Conservation (phyloP, 2,888 invertebrate species). For the Isoperla grammatica region DNA sequence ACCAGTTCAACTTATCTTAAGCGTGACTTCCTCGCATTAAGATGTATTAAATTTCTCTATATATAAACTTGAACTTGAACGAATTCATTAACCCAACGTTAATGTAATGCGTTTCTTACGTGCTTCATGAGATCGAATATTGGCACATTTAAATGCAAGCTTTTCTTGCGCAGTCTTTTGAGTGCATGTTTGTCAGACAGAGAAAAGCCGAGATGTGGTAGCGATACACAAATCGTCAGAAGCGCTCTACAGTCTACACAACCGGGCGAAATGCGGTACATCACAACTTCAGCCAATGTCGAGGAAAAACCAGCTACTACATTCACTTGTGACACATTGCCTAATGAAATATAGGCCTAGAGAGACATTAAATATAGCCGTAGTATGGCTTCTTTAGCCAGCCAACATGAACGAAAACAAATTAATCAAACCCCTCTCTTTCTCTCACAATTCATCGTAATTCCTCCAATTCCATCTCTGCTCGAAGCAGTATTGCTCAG, state of each 20-base stretch:
- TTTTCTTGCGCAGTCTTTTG: too few relatives aligned
- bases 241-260: neutral
- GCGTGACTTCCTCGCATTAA: too few relatives aligned
- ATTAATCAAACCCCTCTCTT: conserved; percentile 27
- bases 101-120: too few relatives aligned
- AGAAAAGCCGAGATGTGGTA: neutral
- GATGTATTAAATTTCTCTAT: too few relatives aligned
- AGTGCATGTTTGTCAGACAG: too few relatives aligned
- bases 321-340: conserved; percentile 20
- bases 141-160: too few relatives aligned
- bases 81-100: too few relatives aligned
- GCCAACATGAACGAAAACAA: conserved; percentile 30
- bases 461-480: conserved; percentile 12
- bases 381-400: conserved; percentile 21
- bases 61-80: too few relatives aligned
- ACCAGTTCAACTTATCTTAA: too few relatives aligned
- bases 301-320: conserved; percentile 16
- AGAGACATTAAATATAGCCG: conserved; percentile 22
- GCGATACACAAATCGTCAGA: conserved; percentile 15
- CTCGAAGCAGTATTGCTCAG: neutral
- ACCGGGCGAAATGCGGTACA: conserved; percentile 6
- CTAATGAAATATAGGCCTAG: conserved; percentile 25
- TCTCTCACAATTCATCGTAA: conserved; percentile 19
- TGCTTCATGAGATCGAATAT: too few relatives aligned
- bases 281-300: conserved; percentile 14